Base-by-base conservation (phyloP, 2,888 invertebrate genomes). In the Cephus spinipes region DNA sequence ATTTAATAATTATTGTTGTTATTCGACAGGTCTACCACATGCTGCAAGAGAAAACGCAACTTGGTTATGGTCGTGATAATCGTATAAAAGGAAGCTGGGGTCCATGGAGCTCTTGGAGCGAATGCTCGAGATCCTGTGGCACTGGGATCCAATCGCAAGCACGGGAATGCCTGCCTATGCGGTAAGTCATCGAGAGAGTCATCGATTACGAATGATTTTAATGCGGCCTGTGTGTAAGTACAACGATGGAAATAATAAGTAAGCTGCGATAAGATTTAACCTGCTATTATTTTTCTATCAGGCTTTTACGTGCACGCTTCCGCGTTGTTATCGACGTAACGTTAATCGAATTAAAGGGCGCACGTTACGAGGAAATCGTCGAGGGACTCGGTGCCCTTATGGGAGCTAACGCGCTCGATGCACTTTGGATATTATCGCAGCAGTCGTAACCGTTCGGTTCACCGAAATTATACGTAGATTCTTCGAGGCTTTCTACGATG, bases 111-210 rank as follows among this genome's bases (percentile, higher is more conserved):
- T 90, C 94, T 11, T 96, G 96, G 96, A 94, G 95, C 82, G 92
- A 94, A 15, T 96, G 96, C 89, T 95, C 95, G n/a, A 93, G 94
- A 85, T 93, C 93, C n/a, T 96, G 96, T 89, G 96, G 95, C 0
- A 95, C 95, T 4, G 96, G 96, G 31, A 94, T 96, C 76, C 94
- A 95, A 71, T 94, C 95, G 68, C 96, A 96, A 88, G 94, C 94
- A 74, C 92, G 96, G 75, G 94, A 95, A 83, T 96, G 96, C 86
- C 91, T 95, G 34, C 92, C 93, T 74, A 86, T 92, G 79, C 93
- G 93, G 94, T 94, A 90, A 88, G 86, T 83, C 77, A 81, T 71
- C 73, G 75, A n/a, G 11, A 69, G 69, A 69, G 12, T 40, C 40
- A 15, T 23, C 15, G 55, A 55, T 55, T 55, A 23, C 6, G 23